phyloP scores from a whole-genome alignment of 2,113 vertebrate species.

The Eulemur macaco region DNA sequence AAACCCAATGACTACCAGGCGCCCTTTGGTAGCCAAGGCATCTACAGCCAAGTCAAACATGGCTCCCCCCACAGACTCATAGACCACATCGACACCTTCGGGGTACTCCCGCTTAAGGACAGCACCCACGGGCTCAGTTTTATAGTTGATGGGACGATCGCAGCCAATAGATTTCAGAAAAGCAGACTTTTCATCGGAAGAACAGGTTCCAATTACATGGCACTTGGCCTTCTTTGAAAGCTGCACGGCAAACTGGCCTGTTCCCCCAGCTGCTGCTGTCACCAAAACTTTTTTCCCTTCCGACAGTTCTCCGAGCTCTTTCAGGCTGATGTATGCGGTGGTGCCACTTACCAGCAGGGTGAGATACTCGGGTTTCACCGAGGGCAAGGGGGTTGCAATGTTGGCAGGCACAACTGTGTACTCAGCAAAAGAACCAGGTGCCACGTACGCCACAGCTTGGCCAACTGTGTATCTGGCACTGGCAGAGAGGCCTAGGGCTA shows the following conservation, averaged over 20 bases:
- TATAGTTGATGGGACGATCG: slow-evolving; percentile 92
- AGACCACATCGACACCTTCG: slow-evolving; percentile 91
- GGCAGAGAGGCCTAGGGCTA: slow-evolving; percentile 92
- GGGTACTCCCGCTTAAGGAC: slow-evolving; percentile 90
- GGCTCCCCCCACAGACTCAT: slow-evolving; percentile 93
- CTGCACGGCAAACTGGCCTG: slow-evolving; percentile 94
- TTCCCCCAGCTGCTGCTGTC: slow-evolving; percentile 93
- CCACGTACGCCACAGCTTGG: slow-evolving; percentile 90
- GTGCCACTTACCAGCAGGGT: slow-evolving; percentile 90
- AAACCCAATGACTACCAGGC: slow-evolving; percentile 93
- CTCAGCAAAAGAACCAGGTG: slow-evolving; percentile 92
- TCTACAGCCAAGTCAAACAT: slow-evolving; percentile 89
- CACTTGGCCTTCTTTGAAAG: slow-evolving; percentile 93
- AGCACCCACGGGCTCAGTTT: slow-evolving; percentile 84
- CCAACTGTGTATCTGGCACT: slow-evolving; percentile 89
- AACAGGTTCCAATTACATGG: slow-evolving; percentile 94
- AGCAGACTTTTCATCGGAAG: slow-evolving; percentile 89
- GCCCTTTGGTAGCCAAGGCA: slow-evolving; percentile 88
- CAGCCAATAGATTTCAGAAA: slow-evolving; percentile 94
- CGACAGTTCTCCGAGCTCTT: slow-evolving; percentile 88
- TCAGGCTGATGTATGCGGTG: slow-evolving; percentile 92
- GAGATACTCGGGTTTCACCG: slow-evolving; percentile 89
- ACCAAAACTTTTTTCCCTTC: slow-evolving; percentile 92
- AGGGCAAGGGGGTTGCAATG: slow-evolving; percentile 85
- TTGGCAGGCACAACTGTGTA: slow-evolving; percentile 90